Conservation (phyloP, 1,140 invertebrate genomes). For the Cydia fagiglandana region DNA sequence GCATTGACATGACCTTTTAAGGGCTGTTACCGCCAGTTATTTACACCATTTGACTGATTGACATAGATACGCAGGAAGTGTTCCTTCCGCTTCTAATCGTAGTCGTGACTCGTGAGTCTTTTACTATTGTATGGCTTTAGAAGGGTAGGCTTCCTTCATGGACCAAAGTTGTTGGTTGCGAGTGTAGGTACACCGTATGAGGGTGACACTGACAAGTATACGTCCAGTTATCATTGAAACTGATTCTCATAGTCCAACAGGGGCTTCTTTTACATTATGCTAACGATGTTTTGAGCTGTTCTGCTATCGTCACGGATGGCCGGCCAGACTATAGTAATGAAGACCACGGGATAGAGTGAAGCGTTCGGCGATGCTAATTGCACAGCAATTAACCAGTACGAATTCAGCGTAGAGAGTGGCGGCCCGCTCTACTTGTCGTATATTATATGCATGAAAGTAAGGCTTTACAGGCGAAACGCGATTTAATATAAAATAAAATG, state of each 20-base stretch:
- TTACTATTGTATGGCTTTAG: slow-evolving; percentile 33
- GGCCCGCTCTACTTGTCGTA: slow-evolving; percentile 73
- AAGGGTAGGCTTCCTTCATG: neutral
- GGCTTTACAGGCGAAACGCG: slow-evolving; percentile 48
- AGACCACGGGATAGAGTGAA: slow-evolving; percentile 62
- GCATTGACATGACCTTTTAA: slow-evolving; percentile 1
- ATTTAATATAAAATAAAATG: slow-evolving; percentile 44
- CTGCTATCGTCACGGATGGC: neutral
- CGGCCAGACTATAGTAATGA: slow-evolving; percentile 35
- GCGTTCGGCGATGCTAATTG: slow-evolving; percentile 63
- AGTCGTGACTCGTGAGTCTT: neutral
- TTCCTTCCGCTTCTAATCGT: slow-evolving; percentile 14
- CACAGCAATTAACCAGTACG: slow-evolving; percentile 65
- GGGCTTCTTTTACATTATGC: neutral
- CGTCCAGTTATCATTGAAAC: neutral
- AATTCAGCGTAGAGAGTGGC: slow-evolving; percentile 72
- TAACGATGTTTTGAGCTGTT: neutral
- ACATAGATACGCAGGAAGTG: neutral
- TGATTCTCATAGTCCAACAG: neutral
- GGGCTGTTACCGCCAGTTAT: slow-evolving; percentile 5
- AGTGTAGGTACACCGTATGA: no score
- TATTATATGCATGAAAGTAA: slow-evolving; percentile 66
- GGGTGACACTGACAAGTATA: no score
- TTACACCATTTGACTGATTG: neutral
- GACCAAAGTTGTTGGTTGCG: neutral